These are phyloP conservation scores for Sussaba pulchella DNA, from an alignment of 2,888 invertebrate genomes.

Conservation along the genomic window DNA sequence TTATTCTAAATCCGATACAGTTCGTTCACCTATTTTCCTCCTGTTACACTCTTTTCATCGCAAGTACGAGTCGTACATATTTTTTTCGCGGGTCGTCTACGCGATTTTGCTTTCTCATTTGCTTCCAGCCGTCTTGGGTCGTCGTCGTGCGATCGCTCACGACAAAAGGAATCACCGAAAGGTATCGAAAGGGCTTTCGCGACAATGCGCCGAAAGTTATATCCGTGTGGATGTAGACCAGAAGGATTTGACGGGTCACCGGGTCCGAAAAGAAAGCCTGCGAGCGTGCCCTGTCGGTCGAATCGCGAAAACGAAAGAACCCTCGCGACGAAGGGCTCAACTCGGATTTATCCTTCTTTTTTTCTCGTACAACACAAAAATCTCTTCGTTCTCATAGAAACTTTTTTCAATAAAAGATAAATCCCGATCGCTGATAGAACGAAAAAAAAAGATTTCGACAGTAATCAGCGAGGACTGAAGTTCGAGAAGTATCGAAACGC, in stretches of 20 bases:
- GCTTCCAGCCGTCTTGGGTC: constrained; percentile 3
- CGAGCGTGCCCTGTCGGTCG: constrained; percentile 11
- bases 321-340: too few relatives aligned
- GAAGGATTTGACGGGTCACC: constrained; percentile 61
- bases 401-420: background rate
- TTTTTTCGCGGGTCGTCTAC: background rate
- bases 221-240: constrained; percentile 41
- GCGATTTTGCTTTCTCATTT: background rate
- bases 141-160: constrained; percentile 1
- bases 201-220: constrained; percentile 23
- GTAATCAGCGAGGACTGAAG: background rate
- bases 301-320: too few relatives aligned
- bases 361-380: too few relatives aligned
- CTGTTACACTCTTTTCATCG: too few relatives aligned
- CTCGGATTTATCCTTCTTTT: too few relatives aligned
- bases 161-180: constrained; percentile 11
- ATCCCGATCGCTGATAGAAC: background rate
- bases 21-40: too few relatives aligned
- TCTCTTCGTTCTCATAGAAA: background rate
- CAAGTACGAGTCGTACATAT: too few relatives aligned
- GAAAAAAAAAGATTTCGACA: too few relatives aligned
- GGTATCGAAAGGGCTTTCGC: background rate
- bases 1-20: too few relatives aligned
- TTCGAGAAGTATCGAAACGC: background rate
- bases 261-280: constrained; percentile 37